These are phyloP conservation scores for Epistrophe grossulariae DNA, from an alignment of 2,888 invertebrate species.

Conservation along the genomic window DNA sequence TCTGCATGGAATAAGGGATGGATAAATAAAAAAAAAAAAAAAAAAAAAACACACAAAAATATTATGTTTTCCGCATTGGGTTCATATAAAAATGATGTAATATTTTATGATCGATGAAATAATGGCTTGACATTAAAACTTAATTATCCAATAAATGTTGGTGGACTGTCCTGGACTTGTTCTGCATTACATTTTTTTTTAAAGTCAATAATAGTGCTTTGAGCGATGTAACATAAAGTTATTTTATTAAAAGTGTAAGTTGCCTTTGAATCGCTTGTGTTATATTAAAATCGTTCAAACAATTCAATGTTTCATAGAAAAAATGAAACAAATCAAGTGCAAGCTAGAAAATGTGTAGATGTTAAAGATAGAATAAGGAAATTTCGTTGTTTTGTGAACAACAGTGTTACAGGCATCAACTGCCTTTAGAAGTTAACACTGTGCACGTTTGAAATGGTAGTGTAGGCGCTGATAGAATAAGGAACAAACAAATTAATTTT, in stretches of 20 bases:
- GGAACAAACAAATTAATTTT: constrained; percentile 42
- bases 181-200: too few relatives aligned
- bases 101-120: constrained; percentile 57
- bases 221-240: neutral
- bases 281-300: neutral
- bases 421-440: neutral
- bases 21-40: constrained; percentile 46
- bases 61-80: constrained; percentile 19
- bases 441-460: constrained; percentile 18
- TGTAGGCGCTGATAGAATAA: constrained; percentile 15
- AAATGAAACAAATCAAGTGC: constrained; percentile 31
- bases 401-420: neutral
- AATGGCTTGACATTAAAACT: constrained; percentile 56
- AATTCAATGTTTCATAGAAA: neutral
- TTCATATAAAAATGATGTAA: constrained; percentile 19
- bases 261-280: constrained; percentile 26
- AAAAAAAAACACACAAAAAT: constrained; percentile 32
- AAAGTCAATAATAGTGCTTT: constrained; percentile 1
- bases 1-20: constrained; percentile 45
- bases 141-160: constrained; percentile 29
- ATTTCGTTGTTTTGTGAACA: constrained; percentile 37
- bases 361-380: constrained; percentile 13
- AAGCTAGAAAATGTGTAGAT: constrained; percentile 8
- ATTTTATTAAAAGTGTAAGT: neutral
- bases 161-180: constrained; percentile 78